Evolutionary conservation across 2,888 invertebrate species (phyloP).

Genomic region (Belgica antarctica): DNA sequence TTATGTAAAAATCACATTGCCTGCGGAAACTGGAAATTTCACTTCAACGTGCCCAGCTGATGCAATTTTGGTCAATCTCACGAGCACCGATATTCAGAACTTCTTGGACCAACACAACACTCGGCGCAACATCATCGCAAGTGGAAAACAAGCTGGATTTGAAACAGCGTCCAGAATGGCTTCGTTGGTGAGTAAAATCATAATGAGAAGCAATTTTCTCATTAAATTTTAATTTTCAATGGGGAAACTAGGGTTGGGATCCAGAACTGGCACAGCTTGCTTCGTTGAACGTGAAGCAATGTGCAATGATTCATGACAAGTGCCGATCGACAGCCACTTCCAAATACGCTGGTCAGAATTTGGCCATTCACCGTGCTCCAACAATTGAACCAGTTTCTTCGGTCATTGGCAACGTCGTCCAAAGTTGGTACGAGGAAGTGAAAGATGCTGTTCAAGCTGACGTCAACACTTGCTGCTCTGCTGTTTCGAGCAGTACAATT

Average conservation of each 20-base stretch:
- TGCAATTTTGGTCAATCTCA: neutral
- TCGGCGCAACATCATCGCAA: constrained; percentile 17
- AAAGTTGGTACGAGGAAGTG: constrained; percentile 31
- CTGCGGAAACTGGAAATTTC: too few relatives aligned
- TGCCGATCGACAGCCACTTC: too few relatives aligned
- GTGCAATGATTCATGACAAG: constrained; percentile 35
- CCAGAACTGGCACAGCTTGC: constrained; percentile 37
- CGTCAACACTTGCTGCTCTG: too few relatives aligned
- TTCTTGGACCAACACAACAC: constrained; percentile 32
- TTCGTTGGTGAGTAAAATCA: neutral
- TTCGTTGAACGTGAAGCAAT: constrained; percentile 36
- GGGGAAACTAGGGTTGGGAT: too few relatives aligned
- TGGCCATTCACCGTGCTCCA: too few relatives aligned
- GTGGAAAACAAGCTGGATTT: constrained; percentile 24
- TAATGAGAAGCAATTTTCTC: neutral
- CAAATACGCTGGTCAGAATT: constrained; percentile 35
- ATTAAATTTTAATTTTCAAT: too few relatives aligned
- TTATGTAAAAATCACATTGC: too few relatives aligned
- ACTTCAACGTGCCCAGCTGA: too few relatives aligned
- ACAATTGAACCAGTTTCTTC: too few relatives aligned
- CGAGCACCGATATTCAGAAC: neutral
- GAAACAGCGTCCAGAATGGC: constrained; percentile 30
- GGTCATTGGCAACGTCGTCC: constrained; percentile 14
- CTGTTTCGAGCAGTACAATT: too few relatives aligned
- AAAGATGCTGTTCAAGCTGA: constrained; percentile 14